These are phyloP conservation scores for Vannuccia rotundouncinata DNA, from an alignment of 2,888 invertebrate genomes.

Conservation along the genomic window DNA sequence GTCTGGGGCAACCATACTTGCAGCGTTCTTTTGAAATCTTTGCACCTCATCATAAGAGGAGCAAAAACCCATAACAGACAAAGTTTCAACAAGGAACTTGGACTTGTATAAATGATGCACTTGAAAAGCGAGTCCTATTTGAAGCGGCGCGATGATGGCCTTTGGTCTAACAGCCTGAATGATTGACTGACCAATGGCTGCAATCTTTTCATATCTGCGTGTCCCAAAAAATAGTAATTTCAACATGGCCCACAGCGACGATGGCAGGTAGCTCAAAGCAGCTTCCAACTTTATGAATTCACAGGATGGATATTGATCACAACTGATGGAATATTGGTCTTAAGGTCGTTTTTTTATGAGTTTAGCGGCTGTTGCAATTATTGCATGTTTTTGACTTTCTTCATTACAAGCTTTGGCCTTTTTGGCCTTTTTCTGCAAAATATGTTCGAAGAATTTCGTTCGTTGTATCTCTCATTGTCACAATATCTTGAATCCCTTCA, in stretches of 20 bases:
- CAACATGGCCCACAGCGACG: conserved; percentile 37
- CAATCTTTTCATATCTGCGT: conserved; percentile 37
- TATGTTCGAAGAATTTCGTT: no score
- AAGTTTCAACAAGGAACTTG: conserved; percentile 43
- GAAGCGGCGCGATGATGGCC: conserved; percentile 42
- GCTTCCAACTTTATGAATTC: no score
- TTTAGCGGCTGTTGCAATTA: conserved; percentile 22
- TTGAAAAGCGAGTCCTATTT: conserved; percentile 43
- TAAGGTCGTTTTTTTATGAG: conserved; percentile 32
- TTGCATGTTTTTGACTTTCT: conserved; percentile 33
- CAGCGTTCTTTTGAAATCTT: conserved; percentile 41
- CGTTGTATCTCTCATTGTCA: no score
- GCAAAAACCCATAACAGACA: conserved; percentile 43
- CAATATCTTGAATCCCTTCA: no score
- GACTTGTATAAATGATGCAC: conserved; percentile 43
- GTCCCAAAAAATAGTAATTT: conserved; percentile 34
- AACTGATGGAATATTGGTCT: conserved; percentile 17
- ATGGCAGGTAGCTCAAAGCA: background rate
- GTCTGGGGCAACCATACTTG: conserved; percentile 37
- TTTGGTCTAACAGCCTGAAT: conserved; percentile 42
- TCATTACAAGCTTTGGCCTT: no score
- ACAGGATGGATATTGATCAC: conserved; percentile 4
- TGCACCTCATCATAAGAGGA: conserved; percentile 42
- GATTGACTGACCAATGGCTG: conserved; percentile 43
- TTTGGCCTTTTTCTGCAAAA: no score